Percentiles rank a stretch among this genome's conserved stretches.
Conservation (phyloP, 2,113 vertebrate genomes). For the Forbesichthys papilliferus region DNA sequence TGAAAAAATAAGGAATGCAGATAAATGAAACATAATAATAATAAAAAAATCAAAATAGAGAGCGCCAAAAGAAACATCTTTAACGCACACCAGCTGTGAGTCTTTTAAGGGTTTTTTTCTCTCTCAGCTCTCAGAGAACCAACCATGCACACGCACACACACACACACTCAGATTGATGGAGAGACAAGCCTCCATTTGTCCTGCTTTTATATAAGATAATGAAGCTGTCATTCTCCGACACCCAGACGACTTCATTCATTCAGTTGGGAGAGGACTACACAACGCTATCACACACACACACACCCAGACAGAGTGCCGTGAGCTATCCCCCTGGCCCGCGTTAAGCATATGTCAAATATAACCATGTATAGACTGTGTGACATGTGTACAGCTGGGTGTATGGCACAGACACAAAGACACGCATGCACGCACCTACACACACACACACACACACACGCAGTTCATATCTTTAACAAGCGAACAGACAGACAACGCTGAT, state of each 20-base stretch:
- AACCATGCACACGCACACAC: not conserved
- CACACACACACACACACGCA: slow-evolving; percentile 7
- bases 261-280: slow-evolving; percentile 85
- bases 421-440: slow-evolving; percentile 32
- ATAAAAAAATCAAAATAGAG: not conserved
- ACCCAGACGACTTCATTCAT: slow-evolving; percentile 96
- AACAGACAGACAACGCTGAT: slow-evolving; percentile 65
- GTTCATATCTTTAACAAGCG: slow-evolving; percentile 66
- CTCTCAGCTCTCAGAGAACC: slow-evolving; percentile 3
- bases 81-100: too few relatives aligned
- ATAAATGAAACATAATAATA: not conserved
- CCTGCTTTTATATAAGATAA: slow-evolving; percentile 99
- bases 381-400: slow-evolving; percentile 64
- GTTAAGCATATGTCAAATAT: slow-evolving; percentile 79
- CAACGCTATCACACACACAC: slow-evolving; percentile 56
- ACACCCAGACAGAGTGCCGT: slow-evolving; percentile 20
- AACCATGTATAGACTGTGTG: slow-evolving; percentile 68
- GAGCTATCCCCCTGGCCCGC: slow-evolving; percentile 48
- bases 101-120: slow-evolving; percentile 40
- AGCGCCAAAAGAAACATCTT: not conserved
- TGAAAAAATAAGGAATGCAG: slow-evolving; percentile 1
- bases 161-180: slow-evolving; percentile 82
- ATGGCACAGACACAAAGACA: slow-evolving; percentile 56
- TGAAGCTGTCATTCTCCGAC: slow-evolving; percentile 97
- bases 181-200: slow-evolving; percentile 99